Percentiles rank a stretch among this genome's conserved stretches.
These are phyloP conservation scores for Paradoxurus hermaphroditus DNA, from an alignment of 2,113 vertebrate species.

Conservation along the genomic window DNA sequence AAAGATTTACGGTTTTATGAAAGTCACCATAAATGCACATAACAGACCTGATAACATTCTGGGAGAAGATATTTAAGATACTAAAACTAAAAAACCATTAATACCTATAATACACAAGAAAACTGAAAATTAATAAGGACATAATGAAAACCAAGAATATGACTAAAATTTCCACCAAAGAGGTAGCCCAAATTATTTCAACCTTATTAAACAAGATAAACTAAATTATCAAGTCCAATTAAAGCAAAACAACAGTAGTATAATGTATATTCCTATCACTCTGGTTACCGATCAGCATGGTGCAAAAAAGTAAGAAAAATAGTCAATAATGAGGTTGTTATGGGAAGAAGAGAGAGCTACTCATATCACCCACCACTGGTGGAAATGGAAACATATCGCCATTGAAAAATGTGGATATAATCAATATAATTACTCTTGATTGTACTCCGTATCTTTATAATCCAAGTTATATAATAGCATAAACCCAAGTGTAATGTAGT, in stretches of 20 bases:
- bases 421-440: not conserved
- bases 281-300: not conserved
- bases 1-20: not conserved
- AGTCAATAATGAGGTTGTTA: not conserved
- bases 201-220: not conserved
- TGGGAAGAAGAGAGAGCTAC: not conserved
- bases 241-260: not conserved
- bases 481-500: not conserved
- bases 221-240: not conserved
- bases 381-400: not conserved
- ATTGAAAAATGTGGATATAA: not conserved
- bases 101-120: not conserved
- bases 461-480: not conserved
- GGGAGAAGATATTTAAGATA: not conserved
- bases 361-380: not conserved
- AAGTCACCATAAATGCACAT: not conserved
- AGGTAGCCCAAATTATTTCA: not conserved
- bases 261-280: not conserved
- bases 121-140: not conserved
- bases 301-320: not conserved
- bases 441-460: not conserved
- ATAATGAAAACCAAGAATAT: not conserved
- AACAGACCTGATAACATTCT: not conserved
- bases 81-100: not conserved
- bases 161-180: not conserved